phyloP scores from a whole-genome alignment of 2,797 vertebrate species.

The Coendou prehensilis region DNA sequence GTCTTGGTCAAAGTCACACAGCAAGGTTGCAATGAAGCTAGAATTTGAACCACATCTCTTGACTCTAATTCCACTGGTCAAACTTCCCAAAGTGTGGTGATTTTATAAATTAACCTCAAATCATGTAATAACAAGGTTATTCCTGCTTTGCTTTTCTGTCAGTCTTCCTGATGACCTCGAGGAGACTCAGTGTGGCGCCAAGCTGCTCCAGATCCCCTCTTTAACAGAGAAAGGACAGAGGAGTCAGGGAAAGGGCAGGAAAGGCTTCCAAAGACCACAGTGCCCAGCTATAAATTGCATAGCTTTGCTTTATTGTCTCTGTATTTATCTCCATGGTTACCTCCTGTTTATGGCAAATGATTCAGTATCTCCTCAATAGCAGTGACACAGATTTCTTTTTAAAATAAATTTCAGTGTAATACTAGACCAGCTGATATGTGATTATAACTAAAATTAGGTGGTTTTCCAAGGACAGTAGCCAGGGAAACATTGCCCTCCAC shows the following conservation, averaged over 20 bases:
- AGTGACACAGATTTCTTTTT: constrained; percentile 38
- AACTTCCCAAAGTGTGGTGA: background rate
- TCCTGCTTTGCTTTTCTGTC: background rate
- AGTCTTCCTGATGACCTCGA: background rate
- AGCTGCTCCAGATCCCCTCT: background rate
- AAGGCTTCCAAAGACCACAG: background rate
- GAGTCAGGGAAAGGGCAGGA: background rate
- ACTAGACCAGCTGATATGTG: background rate
- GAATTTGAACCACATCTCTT: background rate
- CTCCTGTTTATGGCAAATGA: constrained; percentile 34
- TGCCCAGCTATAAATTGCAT: background rate
- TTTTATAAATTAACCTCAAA: background rate
- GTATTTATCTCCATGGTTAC: constrained; percentile 61
- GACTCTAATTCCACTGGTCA: background rate
- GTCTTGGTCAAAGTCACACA: background rate
- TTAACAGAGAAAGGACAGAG: background rate
- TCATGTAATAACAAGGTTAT: background rate
- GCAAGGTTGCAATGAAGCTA: background rate
- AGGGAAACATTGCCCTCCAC: background rate
- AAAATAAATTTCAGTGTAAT: constrained; percentile 37
- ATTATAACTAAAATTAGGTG: constrained; percentile 20
- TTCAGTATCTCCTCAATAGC: background rate
- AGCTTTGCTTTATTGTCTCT: background rate
- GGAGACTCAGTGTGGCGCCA: background rate
- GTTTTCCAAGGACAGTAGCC: background rate